Base-by-base conservation (phyloP, 2,888 invertebrate species). In the Oxystoma pomonae region DNA sequence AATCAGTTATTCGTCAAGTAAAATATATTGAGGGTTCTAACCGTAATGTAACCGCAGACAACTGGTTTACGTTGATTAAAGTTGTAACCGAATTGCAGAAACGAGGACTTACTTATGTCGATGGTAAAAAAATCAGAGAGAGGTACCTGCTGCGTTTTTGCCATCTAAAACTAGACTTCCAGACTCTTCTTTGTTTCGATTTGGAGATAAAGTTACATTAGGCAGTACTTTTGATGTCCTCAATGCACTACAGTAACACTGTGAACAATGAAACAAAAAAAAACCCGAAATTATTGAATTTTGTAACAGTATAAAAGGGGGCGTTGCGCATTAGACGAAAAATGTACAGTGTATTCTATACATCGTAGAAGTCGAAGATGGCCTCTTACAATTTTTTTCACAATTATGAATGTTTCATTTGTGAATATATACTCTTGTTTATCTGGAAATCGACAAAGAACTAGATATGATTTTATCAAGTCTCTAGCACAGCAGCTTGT, bases 41-140 rank as follows among this genome's bases (percentile, higher is more conserved):
- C 56, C 62, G 71, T 22, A 75, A 75, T 65, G 68, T 75, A 5
- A 76, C 73, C 18, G 69, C 69, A n/a, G 74, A 75, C 55, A 75
- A 75, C 65, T 75, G 75, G 73, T 75, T 75, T 67, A 66, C 71
- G 17, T 74, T 74, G 2, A 66, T 75, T 18, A 69, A 74, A 64
- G 59, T 73, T 58, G 70, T 69, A 19, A 53, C 53, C 19, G 53
- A 53, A 53, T 53, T 53, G n/a, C 53, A 53, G n/a, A 16, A 53
- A 53, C 53, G 53, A 53, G 53, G 19, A 17, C 53, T 17, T 17
- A 53, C 53, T 53, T 53, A 53, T 53, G 16, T 17, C 5, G 53
- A n/a, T n/a, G n/a, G n/a, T n/a, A n/a, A n/a, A n/a, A n/a, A n/a
- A 35, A 35, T 35, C 35, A 35, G 35, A 35, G 35, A 35, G 35